Conservation (phyloP, 1,140 invertebrate species). For the Calliphora vicina region DNA sequence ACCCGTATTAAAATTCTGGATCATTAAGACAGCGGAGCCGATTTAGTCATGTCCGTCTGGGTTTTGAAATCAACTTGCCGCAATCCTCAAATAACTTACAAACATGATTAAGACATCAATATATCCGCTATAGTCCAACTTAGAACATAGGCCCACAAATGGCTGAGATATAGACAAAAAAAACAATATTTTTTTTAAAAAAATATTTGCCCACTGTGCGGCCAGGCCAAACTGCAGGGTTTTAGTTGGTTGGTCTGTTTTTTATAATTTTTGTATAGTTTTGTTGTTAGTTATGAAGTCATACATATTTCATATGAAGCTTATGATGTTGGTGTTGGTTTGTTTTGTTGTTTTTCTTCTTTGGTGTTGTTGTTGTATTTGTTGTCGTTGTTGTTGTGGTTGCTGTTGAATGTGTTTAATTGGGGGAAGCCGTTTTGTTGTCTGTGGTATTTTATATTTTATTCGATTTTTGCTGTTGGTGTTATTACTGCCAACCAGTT, state of each 20-base stretch:
- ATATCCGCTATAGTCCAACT: too few species aligned
- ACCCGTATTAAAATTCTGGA: too few species aligned
- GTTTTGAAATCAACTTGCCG: too few species aligned
- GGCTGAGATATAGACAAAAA: too few species aligned
- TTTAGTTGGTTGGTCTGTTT: neutral
- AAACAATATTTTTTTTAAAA: too few species aligned
- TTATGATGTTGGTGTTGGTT: neutral
- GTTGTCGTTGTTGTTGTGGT: neutral
- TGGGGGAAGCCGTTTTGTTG: conserved; percentile 5
- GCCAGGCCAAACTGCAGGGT: too few species aligned
- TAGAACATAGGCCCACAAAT: too few species aligned
- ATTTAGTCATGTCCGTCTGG: too few species aligned
- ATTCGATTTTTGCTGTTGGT: neutral
- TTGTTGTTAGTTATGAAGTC: neutral
- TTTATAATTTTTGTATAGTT: neutral
- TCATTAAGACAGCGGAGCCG: too few species aligned
- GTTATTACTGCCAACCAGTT: neutral
- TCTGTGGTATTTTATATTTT: neutral
- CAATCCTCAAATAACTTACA: too few species aligned
- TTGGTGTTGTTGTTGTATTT: neutral
- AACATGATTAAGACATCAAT: too few species aligned
- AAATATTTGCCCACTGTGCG: too few species aligned
- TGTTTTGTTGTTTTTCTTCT: neutral
- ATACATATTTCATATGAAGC: neutral
- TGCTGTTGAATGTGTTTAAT: neutral